A percentile compares a stretch with the other conserved stretches of the same genome.
These are phyloP conservation scores for Herpailurus yagouaroundi DNA, from an alignment of 2,113 vertebrate genomes.

Conservation along the genomic window DNA sequence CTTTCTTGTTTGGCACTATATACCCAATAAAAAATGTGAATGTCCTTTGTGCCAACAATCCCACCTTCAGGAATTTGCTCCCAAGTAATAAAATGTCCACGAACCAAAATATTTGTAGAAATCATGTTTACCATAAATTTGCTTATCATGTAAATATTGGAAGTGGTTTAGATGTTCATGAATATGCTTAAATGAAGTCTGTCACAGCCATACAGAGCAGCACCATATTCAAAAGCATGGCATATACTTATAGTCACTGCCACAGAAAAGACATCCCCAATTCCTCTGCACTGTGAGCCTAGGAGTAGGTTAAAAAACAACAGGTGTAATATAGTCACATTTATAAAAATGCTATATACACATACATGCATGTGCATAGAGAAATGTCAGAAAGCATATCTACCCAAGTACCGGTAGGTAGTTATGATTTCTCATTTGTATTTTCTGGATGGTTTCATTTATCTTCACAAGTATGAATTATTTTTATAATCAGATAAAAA, in stretches of 20 bases:
- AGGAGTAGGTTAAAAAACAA: background rate
- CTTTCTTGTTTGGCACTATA: background rate
- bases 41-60: background rate
- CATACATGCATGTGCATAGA: background rate
- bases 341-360: background rate
- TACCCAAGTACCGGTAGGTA: background rate
- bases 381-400: background rate
- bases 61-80: background rate
- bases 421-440: background rate
- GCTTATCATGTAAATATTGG: background rate
- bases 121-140: background rate
- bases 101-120: background rate
- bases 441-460: conserved; percentile 38
- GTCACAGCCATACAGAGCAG: background rate
- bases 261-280: background rate
- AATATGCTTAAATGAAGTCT: background rate
- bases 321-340: background rate
- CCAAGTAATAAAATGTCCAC: background rate
- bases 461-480: background rate
- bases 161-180: background rate
- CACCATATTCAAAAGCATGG: background rate
- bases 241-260: background rate
- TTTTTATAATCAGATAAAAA: conserved; percentile 55
- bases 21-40: background rate
- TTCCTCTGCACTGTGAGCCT: background rate